Evolutionary conservation across 2,797 vertebrate species (phyloP).

Genomic region (Malurus splendens): DNA sequence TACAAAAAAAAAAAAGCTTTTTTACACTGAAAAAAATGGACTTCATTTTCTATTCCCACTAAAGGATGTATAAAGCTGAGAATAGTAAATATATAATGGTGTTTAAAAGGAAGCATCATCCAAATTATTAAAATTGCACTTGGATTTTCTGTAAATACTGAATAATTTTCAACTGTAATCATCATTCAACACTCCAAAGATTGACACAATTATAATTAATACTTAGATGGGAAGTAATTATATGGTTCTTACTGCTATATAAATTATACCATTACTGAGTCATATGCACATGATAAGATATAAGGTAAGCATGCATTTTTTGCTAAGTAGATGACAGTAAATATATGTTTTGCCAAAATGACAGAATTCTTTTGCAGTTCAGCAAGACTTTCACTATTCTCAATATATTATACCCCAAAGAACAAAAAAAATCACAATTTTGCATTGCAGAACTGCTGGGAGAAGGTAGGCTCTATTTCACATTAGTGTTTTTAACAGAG

Average conservation of each 20-base stretch:
- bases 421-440: background rate
- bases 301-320: slow-evolving; percentile 31
- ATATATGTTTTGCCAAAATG: background rate
- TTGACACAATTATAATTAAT: slow-evolving; percentile 37
- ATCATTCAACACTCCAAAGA: slow-evolving; percentile 15
- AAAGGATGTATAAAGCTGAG: background rate
- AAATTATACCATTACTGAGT: slow-evolving; percentile 28
- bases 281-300: background rate
- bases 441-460: background rate
- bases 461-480: background rate
- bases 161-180: slow-evolving; percentile 20
- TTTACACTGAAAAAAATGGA: background rate
- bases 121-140: slow-evolving; percentile 20
- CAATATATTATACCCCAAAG: background rate
- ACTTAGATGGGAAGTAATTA: slow-evolving; percentile 35
- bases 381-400: background rate
- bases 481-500: background rate
- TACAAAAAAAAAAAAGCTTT: background rate
- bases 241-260: slow-evolving; percentile 16
- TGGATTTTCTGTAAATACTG: slow-evolving; percentile 23
- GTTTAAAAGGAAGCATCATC: slow-evolving; percentile 2
- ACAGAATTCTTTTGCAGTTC: background rate
- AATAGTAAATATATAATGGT: background rate
- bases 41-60: background rate
- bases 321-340: background rate